These are phyloP conservation scores for Anguilla rostrata DNA, from an alignment of 2,113 vertebrate genomes.

Conservation along the genomic window DNA sequence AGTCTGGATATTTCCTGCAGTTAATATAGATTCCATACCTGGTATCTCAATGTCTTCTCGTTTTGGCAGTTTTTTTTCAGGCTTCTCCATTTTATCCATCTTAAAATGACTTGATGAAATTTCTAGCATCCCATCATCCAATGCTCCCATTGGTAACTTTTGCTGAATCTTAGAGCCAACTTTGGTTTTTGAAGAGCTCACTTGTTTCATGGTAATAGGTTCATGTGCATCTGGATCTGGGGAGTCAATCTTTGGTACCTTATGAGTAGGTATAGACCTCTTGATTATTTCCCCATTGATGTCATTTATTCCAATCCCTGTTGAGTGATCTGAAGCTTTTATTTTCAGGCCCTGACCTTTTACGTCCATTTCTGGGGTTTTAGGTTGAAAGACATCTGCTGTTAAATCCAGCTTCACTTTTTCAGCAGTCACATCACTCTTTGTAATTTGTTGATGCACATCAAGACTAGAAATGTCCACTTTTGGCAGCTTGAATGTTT, in stretches of 20 bases:
- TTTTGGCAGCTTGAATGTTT: conserved; percentile 68
- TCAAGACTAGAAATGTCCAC: conserved; percentile 61
- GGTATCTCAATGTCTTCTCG: conserved; percentile 53
- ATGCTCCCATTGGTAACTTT: conserved; percentile 12
- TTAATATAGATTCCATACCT: conserved; percentile 48
- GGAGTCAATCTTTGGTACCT: conserved; percentile 52
- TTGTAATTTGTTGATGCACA: conserved; percentile 67
- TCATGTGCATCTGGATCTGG: conserved; percentile 43
- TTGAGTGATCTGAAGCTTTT: background rate
- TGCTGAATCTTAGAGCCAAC: conserved; percentile 9
- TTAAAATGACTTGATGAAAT: background rate
- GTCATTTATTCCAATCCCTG: background rate
- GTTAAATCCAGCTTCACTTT: conserved; percentile 57
- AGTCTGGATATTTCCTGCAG: conserved; percentile 32
- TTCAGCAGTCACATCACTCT: conserved; percentile 68
- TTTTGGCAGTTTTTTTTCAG: conserved; percentile 43
- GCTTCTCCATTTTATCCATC: conserved; percentile 13
- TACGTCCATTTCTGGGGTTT: conserved; percentile 47
- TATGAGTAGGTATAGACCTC: conserved; percentile 34
- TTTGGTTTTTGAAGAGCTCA: conserved; percentile 38
- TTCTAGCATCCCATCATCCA: conserved; percentile 20
- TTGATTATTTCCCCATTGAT: conserved; percentile 26
- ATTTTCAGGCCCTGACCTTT: conserved; percentile 45
- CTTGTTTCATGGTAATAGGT: conserved; percentile 41
- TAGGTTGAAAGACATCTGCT: conserved; percentile 54